phyloP scores from a whole-genome alignment of 2,888 invertebrate genomes.

The Unio delphinus region DNA sequence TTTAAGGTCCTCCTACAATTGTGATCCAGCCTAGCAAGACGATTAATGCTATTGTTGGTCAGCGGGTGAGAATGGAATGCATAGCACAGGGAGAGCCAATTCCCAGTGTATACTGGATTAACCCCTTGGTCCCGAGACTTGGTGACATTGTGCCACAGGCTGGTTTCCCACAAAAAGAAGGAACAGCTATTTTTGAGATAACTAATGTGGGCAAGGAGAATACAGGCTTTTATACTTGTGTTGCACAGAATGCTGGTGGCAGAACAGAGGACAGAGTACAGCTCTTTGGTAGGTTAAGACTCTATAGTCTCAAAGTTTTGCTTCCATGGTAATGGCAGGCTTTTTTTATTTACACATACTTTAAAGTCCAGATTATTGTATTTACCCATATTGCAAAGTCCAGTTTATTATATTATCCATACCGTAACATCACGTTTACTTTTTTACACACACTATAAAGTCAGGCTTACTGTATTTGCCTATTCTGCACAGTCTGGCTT shows the following conservation, averaged over 20 bases:
- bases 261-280: conserved; percentile 76
- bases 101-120: conserved; percentile 82
- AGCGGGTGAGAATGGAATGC: conserved; percentile 83
- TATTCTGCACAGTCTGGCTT: not conserved
- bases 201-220: conserved; percentile 41
- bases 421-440: too few relatives aligned
- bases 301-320: too few relatives aligned
- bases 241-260: conserved; percentile 79
- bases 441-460: not conserved
- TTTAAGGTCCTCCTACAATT: conserved; percentile 67
- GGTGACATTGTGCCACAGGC: conserved; percentile 44
- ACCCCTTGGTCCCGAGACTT: conserved; percentile 24
- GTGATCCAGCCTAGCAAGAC: conserved; percentile 70
- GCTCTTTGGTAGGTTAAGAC: conserved; percentile 40
- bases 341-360: too few relatives aligned
- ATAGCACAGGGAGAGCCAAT: conserved; percentile 84
- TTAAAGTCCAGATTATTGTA: too few relatives aligned
- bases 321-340: too few relatives aligned
- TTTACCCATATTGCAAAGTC: not conserved
- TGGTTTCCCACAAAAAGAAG: conserved; percentile 10
- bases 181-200: conserved; percentile 56
- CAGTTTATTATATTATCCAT: not conserved
- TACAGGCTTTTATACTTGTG: conserved; percentile 61
- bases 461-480: not conserved
- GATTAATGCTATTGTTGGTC: conserved; percentile 78